A percentile compares a stretch with the other conserved stretches of the same genome.
These are phyloP conservation scores for Aphelinus certus DNA, from an alignment of 1,140 invertebrate genomes.

Conservation along the genomic window DNA sequence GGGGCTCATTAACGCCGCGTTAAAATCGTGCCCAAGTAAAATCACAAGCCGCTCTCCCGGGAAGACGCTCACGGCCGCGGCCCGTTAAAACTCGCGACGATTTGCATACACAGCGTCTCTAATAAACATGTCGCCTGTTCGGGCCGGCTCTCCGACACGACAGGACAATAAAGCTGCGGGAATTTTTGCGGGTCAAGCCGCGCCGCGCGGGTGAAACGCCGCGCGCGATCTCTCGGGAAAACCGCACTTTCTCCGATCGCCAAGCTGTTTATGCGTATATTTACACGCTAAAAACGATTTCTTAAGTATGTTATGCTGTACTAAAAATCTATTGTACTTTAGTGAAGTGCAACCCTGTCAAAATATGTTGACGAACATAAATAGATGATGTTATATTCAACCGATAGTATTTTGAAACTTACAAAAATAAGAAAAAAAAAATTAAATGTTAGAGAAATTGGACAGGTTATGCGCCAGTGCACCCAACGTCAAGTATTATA, in stretches of 20 bases:
- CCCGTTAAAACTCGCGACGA: neutral
- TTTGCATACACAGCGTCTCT: neutral
- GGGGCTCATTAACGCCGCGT: neutral
- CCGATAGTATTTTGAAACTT: too few relatives aligned
- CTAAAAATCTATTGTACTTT: too few relatives aligned
- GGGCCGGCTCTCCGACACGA: neutral
- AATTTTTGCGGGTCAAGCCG: neutral
- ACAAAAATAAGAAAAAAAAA: too few relatives aligned
- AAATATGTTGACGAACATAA: too few relatives aligned
- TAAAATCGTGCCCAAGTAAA: neutral
- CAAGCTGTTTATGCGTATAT: neutral
- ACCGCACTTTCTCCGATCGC: conserved; percentile 10
- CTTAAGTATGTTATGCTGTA: too few relatives aligned
- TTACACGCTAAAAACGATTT: too few relatives aligned
- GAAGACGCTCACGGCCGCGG: neutral
- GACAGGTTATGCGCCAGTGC: too few relatives aligned
- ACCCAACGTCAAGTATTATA: too few relatives aligned
- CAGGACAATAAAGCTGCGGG: neutral
- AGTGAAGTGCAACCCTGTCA: too few relatives aligned
- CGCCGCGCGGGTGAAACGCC: neutral
- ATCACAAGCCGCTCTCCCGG: neutral
- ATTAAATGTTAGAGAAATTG: too few relatives aligned
- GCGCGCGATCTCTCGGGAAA: neutral
- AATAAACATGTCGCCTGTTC: conserved; percentile 2
- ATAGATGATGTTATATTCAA: too few relatives aligned